These are phyloP conservation scores for Cebus imitator DNA, from an alignment of 2,113 vertebrate genomes.

Conservation along the genomic window DNA sequence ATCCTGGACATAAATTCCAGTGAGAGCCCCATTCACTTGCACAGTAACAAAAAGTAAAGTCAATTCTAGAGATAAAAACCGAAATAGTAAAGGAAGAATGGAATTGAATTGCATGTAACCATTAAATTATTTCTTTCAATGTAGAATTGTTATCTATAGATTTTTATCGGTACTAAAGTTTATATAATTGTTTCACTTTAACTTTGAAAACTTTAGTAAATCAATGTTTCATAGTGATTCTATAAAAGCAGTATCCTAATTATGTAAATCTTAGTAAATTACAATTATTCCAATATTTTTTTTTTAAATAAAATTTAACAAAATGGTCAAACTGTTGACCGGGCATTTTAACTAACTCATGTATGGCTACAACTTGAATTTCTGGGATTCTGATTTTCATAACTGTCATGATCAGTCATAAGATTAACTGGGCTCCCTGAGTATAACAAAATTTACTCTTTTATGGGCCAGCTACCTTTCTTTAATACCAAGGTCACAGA, in stretches of 20 bases:
- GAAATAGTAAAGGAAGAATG: background rate
- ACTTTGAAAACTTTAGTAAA: background rate
- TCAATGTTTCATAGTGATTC: background rate
- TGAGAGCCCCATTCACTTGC: background rate
- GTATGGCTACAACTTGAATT: background rate
- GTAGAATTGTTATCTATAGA: background rate
- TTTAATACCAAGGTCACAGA: background rate
- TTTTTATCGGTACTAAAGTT: background rate
- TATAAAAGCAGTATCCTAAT: background rate
- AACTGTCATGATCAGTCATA: background rate
- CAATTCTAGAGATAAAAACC: slow-evolving; percentile 36
- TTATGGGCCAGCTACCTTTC: background rate
- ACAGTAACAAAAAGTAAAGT: slow-evolving; percentile 51
- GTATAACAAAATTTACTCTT: background rate
- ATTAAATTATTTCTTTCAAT: slow-evolving; percentile 8
- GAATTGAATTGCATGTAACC: slow-evolving; percentile 6
- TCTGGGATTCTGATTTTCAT: background rate
- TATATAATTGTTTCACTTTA: background rate
- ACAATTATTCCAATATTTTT: background rate
- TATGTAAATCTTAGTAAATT: background rate
- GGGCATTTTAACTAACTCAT: background rate
- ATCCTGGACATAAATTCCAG: slow-evolving; percentile 55
- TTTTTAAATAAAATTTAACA: background rate
- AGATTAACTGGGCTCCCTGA: background rate
- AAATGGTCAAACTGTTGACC: background rate